Conservation (phyloP, 2,888 invertebrate species). For the Volucella bombylans region DNA sequence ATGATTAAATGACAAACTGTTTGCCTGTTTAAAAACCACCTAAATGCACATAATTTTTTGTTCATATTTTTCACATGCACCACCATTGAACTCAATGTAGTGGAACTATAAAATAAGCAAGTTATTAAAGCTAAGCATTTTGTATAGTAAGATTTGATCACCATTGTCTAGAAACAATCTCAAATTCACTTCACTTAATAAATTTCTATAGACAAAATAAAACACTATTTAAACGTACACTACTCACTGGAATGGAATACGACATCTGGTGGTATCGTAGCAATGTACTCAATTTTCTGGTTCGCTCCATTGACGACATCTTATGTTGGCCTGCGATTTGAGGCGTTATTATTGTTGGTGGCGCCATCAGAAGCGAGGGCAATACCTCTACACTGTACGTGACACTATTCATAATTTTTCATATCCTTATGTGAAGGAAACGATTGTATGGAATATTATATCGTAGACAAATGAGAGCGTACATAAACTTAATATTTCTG, state of each 20-base stretch:
- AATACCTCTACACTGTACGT: slow-evolving; percentile 43
- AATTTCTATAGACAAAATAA: background rate
- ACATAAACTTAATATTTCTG: background rate
- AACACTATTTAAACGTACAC: background rate
- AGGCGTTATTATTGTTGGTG: slow-evolving; percentile 28
- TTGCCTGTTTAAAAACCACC: too few relatives aligned
- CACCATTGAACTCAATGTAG: too few relatives aligned
- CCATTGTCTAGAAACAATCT: too few relatives aligned
- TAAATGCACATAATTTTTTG: too few relatives aligned
- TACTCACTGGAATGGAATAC: slow-evolving; percentile 63
- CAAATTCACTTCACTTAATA: background rate
- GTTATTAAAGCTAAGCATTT: too few relatives aligned
- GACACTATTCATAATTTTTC: slow-evolving; percentile 48
- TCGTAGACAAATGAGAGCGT: background rate
- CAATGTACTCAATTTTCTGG: slow-evolving; percentile 79
- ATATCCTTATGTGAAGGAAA: background rate
- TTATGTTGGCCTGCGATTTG: slow-evolving; percentile 50
- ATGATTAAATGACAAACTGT: too few relatives aligned
- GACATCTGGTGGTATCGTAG: slow-evolving; percentile 75
- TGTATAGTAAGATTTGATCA: too few relatives aligned
- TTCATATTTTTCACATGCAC: too few relatives aligned
- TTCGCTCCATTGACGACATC: slow-evolving; percentile 79
- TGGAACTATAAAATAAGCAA: too few relatives aligned
- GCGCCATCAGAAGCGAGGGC: slow-evolving; percentile 40
- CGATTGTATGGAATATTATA: background rate